Base-by-base conservation (phyloP, 2,888 invertebrate species). In the Leptinotarsa rubiginosa region DNA sequence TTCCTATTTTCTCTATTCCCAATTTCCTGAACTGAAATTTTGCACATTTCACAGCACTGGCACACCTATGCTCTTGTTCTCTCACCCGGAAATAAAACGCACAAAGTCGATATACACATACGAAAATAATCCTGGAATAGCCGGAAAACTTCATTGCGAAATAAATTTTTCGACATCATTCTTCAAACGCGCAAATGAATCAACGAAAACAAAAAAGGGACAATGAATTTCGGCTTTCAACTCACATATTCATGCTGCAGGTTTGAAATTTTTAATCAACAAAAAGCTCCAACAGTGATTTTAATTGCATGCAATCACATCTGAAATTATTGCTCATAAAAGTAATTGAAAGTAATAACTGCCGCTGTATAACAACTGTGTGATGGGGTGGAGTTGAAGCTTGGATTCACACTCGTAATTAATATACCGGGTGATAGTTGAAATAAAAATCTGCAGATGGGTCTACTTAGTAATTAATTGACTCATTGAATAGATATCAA, bases 271-370 rank as follows among this genome's bases (percentile, higher is more conserved):
- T 86, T 85, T 85, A 86, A 86, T 86, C 84, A 85, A 79, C 84
- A 84, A 84, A 86, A 85, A 85, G 86, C 85, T 81, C 81, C 78
- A 82, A 81, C 84, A 83, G 82, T 83, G 84, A 84, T 86, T 85
- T 86, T 86, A 86, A 86, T 86, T 86, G 85, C 84, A 77, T 80
- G 84, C 84, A 86, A 86, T 86, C 84, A 84, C 83, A 82, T 82
- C 83, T 81, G 82, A 83, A 84, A 84, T 82, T 75, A 77, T 80
- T 82, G 83, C 83, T 82, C 85, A 85, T 85, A 85, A 86, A 85
- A 84, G 83, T 86, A 86, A 86, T 86, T 86, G 86, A 84, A 82
- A 83, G 84, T 85, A 86, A 86, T 85, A 84, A 86, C 84, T 83
- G 78, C 81, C 62, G 70, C 52, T n/a, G 56, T 41, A 41, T 41